phyloP scores from a whole-genome alignment of 2,888 invertebrate genomes.

The Sympetrum striolatum region DNA sequence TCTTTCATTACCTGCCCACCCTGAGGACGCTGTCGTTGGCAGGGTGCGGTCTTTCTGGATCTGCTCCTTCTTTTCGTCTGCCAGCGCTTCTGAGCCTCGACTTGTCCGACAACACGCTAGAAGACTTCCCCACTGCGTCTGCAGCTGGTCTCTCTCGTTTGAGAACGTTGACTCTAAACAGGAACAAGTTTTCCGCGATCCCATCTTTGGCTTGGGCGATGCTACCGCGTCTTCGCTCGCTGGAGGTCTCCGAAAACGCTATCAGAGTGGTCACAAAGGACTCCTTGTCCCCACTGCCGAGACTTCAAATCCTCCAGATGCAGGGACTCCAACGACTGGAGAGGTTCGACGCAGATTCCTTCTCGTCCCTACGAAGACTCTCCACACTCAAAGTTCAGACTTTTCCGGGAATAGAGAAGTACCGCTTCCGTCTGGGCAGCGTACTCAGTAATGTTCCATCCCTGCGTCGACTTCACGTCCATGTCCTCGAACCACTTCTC shows the following conservation, averaged over 20 bases:
- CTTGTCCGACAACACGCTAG: constrained; percentile 78
- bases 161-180: constrained; percentile 76
- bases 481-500: constrained; percentile 76
- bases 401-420: constrained; percentile 74
- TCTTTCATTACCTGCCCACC: constrained; percentile 85
- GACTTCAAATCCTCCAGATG: constrained; percentile 77
- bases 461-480: constrained; percentile 76
- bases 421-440: constrained; percentile 72
- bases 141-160: constrained; percentile 66
- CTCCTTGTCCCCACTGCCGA: constrained; percentile 73
- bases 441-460: constrained; percentile 75
- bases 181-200: constrained; percentile 77
- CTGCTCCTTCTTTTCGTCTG: constrained; percentile 77
- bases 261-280: constrained; percentile 74
- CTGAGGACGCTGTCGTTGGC: constrained; percentile 79
- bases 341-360: constrained; percentile 76
- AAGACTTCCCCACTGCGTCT: constrained; percentile 72
- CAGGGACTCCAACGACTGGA: constrained; percentile 76
- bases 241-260: constrained; percentile 85
- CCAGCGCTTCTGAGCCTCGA: constrained; percentile 81
- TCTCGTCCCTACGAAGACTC: constrained; percentile 74
- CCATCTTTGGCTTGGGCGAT: constrained; percentile 78
- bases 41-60: constrained; percentile 75
- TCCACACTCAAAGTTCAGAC: constrained; percentile 75
- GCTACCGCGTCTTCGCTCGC: constrained; percentile 73